Evolutionary conservation across 2,113 vertebrate species (phyloP), one percentile per base, ranked within the genome.

Genomic region (Mormyrus iriodes): DNA sequence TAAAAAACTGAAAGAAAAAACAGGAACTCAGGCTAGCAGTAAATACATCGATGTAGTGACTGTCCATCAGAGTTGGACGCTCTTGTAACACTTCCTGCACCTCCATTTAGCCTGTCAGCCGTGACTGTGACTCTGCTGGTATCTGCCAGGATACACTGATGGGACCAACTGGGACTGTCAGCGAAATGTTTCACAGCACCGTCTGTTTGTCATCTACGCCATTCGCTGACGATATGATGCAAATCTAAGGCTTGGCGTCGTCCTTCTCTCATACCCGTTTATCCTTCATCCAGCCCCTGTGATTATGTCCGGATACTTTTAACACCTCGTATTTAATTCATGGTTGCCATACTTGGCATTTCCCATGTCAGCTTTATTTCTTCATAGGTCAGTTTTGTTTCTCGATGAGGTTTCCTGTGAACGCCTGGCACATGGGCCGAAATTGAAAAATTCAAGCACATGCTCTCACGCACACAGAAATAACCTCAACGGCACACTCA

Each of bases 31-130:
- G 13, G 13, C 17, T n/a, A 44, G 53, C 35, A 88, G 44, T 51
- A 86, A 83, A 86, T 4, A 76, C 49, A 24, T 58, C 8, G 31
- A 12, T 35, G 19, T n/a, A 55, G 73, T 12, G 82, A 42, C 21
- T 17, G 19, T 27, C 82, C 7, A 58, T 27, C 89, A 90, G 89
- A 90, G 21, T 90, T 42, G 88, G 88, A n/a, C 82, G n/a, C 21
- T 44, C 35, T 21, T 13, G 19, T 21, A 24, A 48, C 44, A 48
- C 39, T 84, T 13, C 44, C 19, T 84, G 82, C 44, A 42, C 15
- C 73, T 79, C 73, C 9, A 48, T n/a, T 84, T 84, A 84, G 7
- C 44, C 42, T 27, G 10, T 84, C 44, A 46, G 7, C 2, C 42
- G 15, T 44, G 76, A 8, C 42, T 48, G 39, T 48, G 76, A 44